Percentiles rank a stretch among this genome's conserved stretches.
Evolutionary conservation across 2,797 vertebrate genomes (phyloP).

Genomic region (Pipistrellus pipistrellus): DNA sequence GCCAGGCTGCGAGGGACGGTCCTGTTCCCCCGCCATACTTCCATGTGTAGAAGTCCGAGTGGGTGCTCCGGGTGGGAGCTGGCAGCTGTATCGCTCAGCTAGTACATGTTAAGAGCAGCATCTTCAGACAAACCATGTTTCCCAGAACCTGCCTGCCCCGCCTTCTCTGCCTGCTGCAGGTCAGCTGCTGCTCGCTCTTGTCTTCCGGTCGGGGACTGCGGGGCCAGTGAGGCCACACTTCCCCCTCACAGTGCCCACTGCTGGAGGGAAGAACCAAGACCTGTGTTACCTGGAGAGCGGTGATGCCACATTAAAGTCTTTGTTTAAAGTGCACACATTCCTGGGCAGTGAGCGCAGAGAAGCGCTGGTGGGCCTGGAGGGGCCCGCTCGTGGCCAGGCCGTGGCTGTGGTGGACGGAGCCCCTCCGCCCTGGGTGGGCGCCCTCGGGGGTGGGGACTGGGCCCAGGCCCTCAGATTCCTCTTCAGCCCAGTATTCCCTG

Average conservation of each 20-base stretch:
- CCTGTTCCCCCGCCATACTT: background rate
- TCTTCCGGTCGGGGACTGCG: background rate
- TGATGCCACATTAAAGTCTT: background rate
- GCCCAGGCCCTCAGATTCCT: background rate
- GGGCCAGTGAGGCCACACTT: background rate
- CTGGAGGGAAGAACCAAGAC: background rate
- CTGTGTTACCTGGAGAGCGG: background rate
- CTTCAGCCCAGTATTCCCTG: background rate
- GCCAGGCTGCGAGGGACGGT: background rate
- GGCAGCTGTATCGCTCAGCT: background rate
- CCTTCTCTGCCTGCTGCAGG: background rate
- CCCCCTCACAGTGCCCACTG: background rate
- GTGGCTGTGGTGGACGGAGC: background rate
- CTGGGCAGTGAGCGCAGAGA: background rate
- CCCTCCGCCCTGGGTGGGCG: background rate
- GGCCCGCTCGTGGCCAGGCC: accelerated
- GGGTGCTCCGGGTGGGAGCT: background rate
- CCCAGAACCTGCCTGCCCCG: background rate
- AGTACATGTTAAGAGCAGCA: background rate
- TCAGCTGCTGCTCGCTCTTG: background rate
- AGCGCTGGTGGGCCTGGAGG: background rate
- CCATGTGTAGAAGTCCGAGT: background rate
- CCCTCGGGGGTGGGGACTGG: background rate
- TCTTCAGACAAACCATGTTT: background rate
- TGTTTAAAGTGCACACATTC: background rate